Conservation (phyloP, 2,113 vertebrate genomes). For the Carollia perspicillata region DNA sequence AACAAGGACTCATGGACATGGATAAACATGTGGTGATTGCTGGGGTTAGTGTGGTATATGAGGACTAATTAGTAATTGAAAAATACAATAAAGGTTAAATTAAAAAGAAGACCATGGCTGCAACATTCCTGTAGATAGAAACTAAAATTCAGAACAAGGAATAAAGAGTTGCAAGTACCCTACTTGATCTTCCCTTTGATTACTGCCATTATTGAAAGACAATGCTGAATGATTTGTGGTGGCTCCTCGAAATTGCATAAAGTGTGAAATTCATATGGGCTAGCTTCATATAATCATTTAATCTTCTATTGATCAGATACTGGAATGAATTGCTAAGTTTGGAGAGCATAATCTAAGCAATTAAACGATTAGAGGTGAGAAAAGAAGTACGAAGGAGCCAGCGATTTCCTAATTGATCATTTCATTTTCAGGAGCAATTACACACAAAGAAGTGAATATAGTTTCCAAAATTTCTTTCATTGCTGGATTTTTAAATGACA, state of each 20-base stretch:
- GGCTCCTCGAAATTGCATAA: not conserved
- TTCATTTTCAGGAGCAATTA: not conserved
- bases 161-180: not conserved
- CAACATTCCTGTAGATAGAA: not conserved
- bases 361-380: constrained; percentile 2
- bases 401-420: constrained; percentile 30
- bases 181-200: not conserved
- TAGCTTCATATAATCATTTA: constrained; percentile 13
- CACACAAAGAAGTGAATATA: not conserved
- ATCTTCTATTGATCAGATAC: not conserved
- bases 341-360: not conserved
- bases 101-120: not conserved
- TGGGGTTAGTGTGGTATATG: too few species aligned
- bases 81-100: too few species aligned
- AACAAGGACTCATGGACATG: too few species aligned
- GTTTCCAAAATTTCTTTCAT: constrained; percentile 1
- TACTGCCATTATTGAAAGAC: not conserved
- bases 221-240: not conserved
- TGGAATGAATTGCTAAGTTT: not conserved
- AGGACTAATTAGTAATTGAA: too few species aligned
- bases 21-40: too few species aligned
- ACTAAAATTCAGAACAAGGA: not conserved
- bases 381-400: not conserved
- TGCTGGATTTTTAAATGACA: constrained; percentile 41
- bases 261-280: not conserved